phyloP scores from a whole-genome alignment of 2,888 invertebrate species.

The Rhamnusium bicolor region DNA sequence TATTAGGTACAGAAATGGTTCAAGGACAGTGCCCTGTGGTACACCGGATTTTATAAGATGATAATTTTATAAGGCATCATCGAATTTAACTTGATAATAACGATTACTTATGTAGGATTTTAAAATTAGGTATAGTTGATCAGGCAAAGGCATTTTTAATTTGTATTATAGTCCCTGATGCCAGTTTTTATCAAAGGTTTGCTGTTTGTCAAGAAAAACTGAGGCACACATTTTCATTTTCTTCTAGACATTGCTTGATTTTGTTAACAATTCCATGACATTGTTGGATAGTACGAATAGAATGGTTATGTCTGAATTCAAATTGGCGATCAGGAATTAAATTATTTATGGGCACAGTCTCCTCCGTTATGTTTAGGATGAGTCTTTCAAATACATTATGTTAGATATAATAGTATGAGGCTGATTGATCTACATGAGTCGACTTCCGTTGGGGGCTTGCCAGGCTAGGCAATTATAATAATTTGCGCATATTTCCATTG shows the following conservation, averaged over 20 bases:
- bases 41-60: conserved; percentile 6
- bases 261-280: neutral
- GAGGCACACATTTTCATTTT: neutral
- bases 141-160: neutral
- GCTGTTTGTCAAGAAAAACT: too few species aligned
- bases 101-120: neutral
- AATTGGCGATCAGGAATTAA: too few species aligned
- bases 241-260: neutral
- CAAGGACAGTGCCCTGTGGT: conserved; percentile 3
- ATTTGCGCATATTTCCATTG: neutral
- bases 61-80: neutral
- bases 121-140: neutral
- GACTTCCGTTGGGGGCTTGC: neutral
- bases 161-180: too few species aligned
- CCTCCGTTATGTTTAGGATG: too few species aligned
- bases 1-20: neutral
- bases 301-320: too few species aligned
- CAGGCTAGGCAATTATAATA: too few species aligned
- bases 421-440: neutral
- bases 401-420: too few species aligned
- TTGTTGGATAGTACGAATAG: neutral
- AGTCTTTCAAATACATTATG: too few species aligned
- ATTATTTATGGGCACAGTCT: too few species aligned
- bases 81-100: neutral
- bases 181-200: too few species aligned